Percentiles rank a stretch among this genome's conserved stretches.
phyloP scores from a whole-genome alignment of 2,888 invertebrate species.

The Diachrysia chrysitis region DNA sequence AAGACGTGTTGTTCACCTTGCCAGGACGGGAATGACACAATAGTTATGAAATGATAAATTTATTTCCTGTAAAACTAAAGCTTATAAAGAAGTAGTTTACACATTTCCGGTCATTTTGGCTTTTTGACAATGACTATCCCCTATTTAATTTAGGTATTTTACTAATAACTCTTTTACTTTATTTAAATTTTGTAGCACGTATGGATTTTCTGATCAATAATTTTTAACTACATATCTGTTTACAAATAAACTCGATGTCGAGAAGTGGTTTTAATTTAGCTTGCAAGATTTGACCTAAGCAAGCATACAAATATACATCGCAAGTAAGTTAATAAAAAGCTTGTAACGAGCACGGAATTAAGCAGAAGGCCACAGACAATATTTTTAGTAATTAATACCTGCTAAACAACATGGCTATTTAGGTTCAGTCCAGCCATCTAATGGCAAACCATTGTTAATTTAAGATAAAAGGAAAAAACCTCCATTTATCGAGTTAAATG shows the following conservation, averaged over 20 bases:
- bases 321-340: too few relatives aligned
- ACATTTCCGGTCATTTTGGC: not conserved
- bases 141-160: too few relatives aligned
- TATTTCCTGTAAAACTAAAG: slow-evolving; percentile 27
- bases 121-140: not conserved
- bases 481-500: slow-evolving; percentile 56
- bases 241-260: too few relatives aligned
- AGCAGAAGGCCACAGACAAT: not conserved
- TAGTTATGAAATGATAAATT: slow-evolving; percentile 33
- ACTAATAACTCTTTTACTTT: too few relatives aligned
- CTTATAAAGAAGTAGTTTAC: not conserved
- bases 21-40: slow-evolving; percentile 45
- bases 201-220: too few relatives aligned
- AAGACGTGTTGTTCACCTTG: slow-evolving; percentile 51
- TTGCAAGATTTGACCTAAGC: too few relatives aligned
- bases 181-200: too few relatives aligned
- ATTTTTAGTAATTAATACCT: not conserved
- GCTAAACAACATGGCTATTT: not conserved
- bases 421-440: slow-evolving; percentile 8
- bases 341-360: not conserved
- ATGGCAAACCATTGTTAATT: slow-evolving; percentile 37
- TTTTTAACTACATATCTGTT: too few relatives aligned
- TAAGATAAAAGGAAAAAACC: slow-evolving; percentile 42
- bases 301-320: too few relatives aligned
- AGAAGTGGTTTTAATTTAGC: too few relatives aligned